Base-by-base conservation (phyloP, 2,888 invertebrate species). In the Anarsia innoxiella region DNA sequence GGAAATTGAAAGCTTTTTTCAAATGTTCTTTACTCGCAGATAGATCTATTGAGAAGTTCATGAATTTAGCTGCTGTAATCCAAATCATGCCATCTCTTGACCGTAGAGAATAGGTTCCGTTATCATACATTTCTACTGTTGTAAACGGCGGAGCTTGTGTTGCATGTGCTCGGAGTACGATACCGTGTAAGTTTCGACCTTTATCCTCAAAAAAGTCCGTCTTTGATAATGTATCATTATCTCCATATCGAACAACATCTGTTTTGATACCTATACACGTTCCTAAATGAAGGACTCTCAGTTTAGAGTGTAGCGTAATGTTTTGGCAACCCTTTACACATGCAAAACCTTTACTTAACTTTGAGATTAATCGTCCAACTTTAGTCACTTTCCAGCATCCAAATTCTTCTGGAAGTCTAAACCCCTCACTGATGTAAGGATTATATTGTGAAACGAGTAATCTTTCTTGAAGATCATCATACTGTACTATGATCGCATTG, bases 41-140 rank as follows among this genome's bases (percentile, higher is more conserved):
- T 0, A 80, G 39, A 42, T 79, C 72, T 4, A 82, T 60, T 4
- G 56, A 63, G 36, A 82, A 83, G 41, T 83, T 84, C 60, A 83
- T 65, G 1, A 65, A 49, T 28, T 66, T 40, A 0, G 74, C 47
- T 41, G 79, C 55, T 2, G 63, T 60, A 6, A 56, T 73, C 83
- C 84, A 84, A 11, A 83, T 51, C 12, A 42, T 51, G 2, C 80
- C 84, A 45, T 84, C 83, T 53, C 84, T 61, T 12, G 56, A 42
- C 23, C 46, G 37, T 4, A 80, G 42, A 1, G 49, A 55, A 32
- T 59, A 73, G 0, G 52, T 63, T 6, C 67, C 70, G 40, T 76
- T 56, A 2, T 42, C 49, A 2, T 59, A 34, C 12, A 59, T 52
- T 1, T 42, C 43, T 29, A 80, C 59, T 2, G 41, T 19, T 12